Evolutionary conservation across 2,888 invertebrate genomes (phyloP), one percentile per base, ranked within the genome.

Genomic region (Drosophila incognita): DNA sequence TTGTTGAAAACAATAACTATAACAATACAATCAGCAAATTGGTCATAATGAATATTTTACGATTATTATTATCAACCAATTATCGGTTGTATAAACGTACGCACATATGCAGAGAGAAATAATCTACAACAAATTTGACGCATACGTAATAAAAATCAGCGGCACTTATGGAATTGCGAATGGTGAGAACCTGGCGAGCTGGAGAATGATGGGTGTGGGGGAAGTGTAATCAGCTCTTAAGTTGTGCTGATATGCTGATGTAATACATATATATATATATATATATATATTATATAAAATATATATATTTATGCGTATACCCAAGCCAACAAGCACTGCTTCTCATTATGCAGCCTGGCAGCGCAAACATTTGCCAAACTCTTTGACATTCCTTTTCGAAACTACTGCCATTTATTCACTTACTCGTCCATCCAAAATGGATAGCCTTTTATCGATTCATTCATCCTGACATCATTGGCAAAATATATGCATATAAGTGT

Each of bases 371-470:
- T 75, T 59, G 62, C 38, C 52, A 63, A 75, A 63, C 62, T 56
- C 59, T 69, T 64, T 69, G 48, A n/a, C 52, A 74, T 62, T 52
- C 40, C 40, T 59, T 61, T 42, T 58, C 13, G 36, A 60, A 46
- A 52, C 40, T 60, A 27, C 33, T 38, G 38, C 7, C 27, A n/a
- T 48, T 40, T 29, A 38, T 40, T 11, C 58, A 10, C 24, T 21
- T n/a, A 18, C 15, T 48, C 60, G 8, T 18, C 35, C 29, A 18
- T 21, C 18, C 11, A 21, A 46, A 69, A 77, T 73, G 60, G 73
- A 60, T 63, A 54, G 77, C 53, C 60, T 66, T 74, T 63, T 77
- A 77, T 77, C 74, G 77, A 77, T 77, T 77, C 46, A 42, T 66
- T 58, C 57, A 57, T 40, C 38, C 74, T 74, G 69, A 77, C 74